Percentiles rank a stretch among this genome's conserved stretches.
Evolutionary conservation across 2,888 invertebrate genomes (phyloP).

Genomic region (Eupithecia dodoneata): DNA sequence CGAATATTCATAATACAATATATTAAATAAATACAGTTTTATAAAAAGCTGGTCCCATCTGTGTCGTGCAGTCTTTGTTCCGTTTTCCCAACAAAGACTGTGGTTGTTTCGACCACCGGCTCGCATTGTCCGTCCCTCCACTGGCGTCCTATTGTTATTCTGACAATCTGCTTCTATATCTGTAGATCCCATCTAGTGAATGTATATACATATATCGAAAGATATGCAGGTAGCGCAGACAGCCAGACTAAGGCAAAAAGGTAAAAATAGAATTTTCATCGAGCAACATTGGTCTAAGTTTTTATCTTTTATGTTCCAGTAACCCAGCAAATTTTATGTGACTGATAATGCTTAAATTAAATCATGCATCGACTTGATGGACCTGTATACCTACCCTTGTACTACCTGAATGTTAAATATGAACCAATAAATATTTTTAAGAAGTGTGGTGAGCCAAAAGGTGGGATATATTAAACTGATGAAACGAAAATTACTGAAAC

Average conservation of each 20-base stretch:
- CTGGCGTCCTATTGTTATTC: constrained; percentile 70
- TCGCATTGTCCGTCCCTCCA: constrained; percentile 69
- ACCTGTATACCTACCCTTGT: too few species aligned
- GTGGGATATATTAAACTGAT: not conserved
- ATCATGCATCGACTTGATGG: too few species aligned
- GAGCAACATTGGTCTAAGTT: not conserved
- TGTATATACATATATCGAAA: constrained; percentile 10
- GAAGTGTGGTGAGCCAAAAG: not conserved
- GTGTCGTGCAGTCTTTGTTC: constrained; percentile 51
- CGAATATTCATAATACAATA: not conserved
- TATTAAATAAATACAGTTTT: not conserved
- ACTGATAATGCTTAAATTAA: not conserved
- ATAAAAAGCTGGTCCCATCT: constrained; percentile 34
- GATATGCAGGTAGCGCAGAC: constrained; percentile 20
- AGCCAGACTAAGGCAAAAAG: not conserved
- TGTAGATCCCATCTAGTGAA: not conserved
- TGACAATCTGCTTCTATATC: constrained; percentile 61
- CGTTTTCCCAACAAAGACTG: constrained; percentile 67
- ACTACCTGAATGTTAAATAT: not conserved
- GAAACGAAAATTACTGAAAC: not conserved
- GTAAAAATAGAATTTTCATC: not conserved
- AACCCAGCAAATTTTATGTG: not conserved
- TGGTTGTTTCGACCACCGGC: constrained; percentile 75
- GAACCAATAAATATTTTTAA: not conserved
- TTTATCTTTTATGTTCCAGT: not conserved